phyloP scores from a whole-genome alignment of 1,140 invertebrate genomes.

The Zaprionus camerounensis region DNA sequence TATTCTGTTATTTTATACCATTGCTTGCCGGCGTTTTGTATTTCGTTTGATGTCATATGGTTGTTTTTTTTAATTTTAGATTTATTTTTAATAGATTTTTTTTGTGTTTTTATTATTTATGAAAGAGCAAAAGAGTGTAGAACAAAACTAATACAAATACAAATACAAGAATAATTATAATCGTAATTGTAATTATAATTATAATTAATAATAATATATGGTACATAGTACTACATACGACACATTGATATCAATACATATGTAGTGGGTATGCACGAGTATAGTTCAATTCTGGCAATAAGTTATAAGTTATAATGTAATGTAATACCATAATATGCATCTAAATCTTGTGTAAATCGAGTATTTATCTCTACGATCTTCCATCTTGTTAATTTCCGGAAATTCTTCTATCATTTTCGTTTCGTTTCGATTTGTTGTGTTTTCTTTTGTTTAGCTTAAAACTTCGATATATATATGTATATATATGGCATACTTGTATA shows the following conservation, averaged over 20 bases:
- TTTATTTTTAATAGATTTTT: conserved; percentile 39
- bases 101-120: conserved; percentile 60
- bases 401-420: conserved; percentile 3
- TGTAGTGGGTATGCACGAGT: conserved; percentile 65
- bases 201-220: conserved; percentile 52
- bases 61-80: conserved; percentile 20
- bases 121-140: conserved; percentile 83
- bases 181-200: conserved; percentile 58
- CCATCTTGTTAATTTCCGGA: conserved; percentile 7
- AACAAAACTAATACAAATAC: conserved; percentile 84
- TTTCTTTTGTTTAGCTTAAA: conserved; percentile 2
- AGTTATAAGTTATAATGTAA: conserved; percentile 43
- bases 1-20: conserved; percentile 66
- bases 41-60: conserved; percentile 33
- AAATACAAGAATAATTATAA: conserved; percentile 76
- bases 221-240: conserved; percentile 33
- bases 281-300: conserved; percentile 68
- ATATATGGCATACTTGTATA: conserved; percentile 25
- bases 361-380: conserved; percentile 21
- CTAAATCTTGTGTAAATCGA: conserved; percentile 45
- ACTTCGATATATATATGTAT: conserved; percentile 14
- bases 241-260: conserved; percentile 64
- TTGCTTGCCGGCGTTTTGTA: conserved; percentile 68
- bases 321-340: conserved; percentile 39
- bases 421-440: background rate